Base-by-base conservation (phyloP, 2,113 vertebrate genomes). In the Vulpes lagopus region DNA sequence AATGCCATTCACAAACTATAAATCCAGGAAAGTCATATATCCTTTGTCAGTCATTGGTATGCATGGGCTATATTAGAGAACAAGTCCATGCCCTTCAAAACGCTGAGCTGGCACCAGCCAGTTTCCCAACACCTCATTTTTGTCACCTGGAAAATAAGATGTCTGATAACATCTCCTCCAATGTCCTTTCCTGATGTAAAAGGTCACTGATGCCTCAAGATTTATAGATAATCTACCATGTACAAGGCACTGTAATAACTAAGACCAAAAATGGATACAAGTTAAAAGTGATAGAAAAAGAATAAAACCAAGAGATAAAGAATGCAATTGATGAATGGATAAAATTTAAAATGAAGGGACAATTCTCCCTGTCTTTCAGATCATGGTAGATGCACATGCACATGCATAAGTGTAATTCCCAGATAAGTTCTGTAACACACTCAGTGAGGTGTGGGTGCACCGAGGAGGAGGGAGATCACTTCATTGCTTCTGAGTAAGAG, bases 91-190 rank as follows among this genome's bases (percentile, higher is more conserved):
- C 25, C 22, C 3, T 43, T 9, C 11, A 23, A 71, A 51, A 79
- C 35, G 10, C 59, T 57, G 11, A 80, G 49, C 12, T 11, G 57
- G 57, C 57, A 76, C 16, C 32, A 4, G 7, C 38, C 11, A 43
- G 11, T 23, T 67, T 57, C 55, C 35, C 79, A 69, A 22, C 27
- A 84, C 8, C 60, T 87, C 43, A 55, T 55, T 81, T 91, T 73
- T 85, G 11, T 82, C 64, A 89, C 9, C 53, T 96, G 23, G 57
- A 69, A 89, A 74, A 80, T 23, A 55, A n/a, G n/a, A n/a, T 25
- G 8, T 55, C 51, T 85, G 64, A 80, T 1, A 27, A 35, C 1
- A 74, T 55, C 57, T 35, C 74, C 14, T 35, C 69, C 76, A 38
- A 49, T 1, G 22, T 38, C 53, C n/a, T 38, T 81, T 32, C 15